phyloP scores from a whole-genome alignment of 2,888 invertebrate species.

The Lissonota sp. region DNA sequence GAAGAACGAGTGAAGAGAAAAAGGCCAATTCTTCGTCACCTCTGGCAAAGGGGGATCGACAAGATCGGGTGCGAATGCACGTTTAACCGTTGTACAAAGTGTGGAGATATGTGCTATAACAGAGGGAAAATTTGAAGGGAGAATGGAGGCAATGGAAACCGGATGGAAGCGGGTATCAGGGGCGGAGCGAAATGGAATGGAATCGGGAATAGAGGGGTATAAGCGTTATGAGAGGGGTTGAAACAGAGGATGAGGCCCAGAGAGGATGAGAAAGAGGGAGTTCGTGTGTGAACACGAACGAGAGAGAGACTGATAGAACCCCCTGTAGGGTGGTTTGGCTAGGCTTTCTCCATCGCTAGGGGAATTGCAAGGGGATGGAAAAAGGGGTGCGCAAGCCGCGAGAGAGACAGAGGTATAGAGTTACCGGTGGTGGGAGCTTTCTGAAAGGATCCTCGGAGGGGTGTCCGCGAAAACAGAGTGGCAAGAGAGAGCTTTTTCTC shows the following conservation, averaged over 20 bases:
- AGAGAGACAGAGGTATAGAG: slow-evolving; percentile 4
- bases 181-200: slow-evolving; percentile 68
- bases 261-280: slow-evolving; percentile 23
- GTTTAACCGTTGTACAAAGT: slow-evolving; percentile 27
- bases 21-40: slow-evolving; percentile 26
- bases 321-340: slow-evolving; percentile 56
- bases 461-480: slow-evolving; percentile 43
- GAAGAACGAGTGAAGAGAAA: slow-evolving; percentile 3
- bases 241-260: slow-evolving; percentile 54
- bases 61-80: slow-evolving; percentile 26
- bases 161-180: slow-evolving; percentile 66
- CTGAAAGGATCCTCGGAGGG: slow-evolving; percentile 53
- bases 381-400: slow-evolving; percentile 60
- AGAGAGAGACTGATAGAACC: slow-evolving; percentile 27
- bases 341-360: slow-evolving; percentile 50
- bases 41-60: slow-evolving; percentile 29
- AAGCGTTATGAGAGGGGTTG: slow-evolving; percentile 64
- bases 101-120: slow-evolving; percentile 23
- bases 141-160: slow-evolving; percentile 56
- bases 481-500: slow-evolving; percentile 2
- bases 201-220: slow-evolving; percentile 63
- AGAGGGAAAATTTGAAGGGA: slow-evolving; percentile 1
- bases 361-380: slow-evolving; percentile 48
- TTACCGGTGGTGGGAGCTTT: slow-evolving; percentile 52
- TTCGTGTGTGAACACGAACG: slow-evolving; percentile 24